phyloP scores from a whole-genome alignment of 2,888 invertebrate species.

The Leucania comma region DNA sequence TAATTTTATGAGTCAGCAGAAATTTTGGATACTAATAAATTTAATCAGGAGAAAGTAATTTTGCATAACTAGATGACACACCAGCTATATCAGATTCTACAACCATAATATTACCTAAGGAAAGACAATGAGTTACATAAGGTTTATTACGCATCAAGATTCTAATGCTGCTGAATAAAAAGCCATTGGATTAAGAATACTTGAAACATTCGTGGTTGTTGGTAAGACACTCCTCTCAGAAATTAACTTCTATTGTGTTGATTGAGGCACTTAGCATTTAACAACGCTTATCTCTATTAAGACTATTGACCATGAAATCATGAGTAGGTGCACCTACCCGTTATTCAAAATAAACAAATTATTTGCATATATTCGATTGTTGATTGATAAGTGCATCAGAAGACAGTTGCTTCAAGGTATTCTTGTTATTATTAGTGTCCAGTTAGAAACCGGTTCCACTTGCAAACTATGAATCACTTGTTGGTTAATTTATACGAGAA shows the following conservation, averaged over 20 bases:
- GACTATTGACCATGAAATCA: constrained; percentile 40
- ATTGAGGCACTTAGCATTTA: constrained; percentile 50
- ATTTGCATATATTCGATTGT: constrained; percentile 53
- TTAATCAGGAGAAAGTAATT: constrained; percentile 78
- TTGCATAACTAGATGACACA: constrained; percentile 67
- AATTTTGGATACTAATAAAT: constrained; percentile 44
- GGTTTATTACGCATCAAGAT: constrained; percentile 34
- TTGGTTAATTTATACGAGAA: constrained; percentile 46
- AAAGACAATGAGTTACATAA: constrained; percentile 80
- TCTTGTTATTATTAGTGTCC: constrained; percentile 52
- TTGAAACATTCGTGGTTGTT: constrained; percentile 40
- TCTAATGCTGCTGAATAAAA: constrained; percentile 26
- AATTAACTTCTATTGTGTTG: constrained; percentile 48
- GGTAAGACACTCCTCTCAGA: constrained; percentile 29
- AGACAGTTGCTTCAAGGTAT: constrained; percentile 54
- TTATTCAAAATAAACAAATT: constrained; percentile 39
- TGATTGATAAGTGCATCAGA: constrained; percentile 55
- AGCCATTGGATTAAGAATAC: constrained; percentile 41
- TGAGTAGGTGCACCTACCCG: constrained; percentile 1
- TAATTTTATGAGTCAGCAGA: constrained; percentile 27
- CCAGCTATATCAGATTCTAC: constrained; percentile 67
- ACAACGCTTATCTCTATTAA: constrained; percentile 39
- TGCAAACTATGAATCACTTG: constrained; percentile 52
- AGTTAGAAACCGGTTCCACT: constrained; percentile 50
- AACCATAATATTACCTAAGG: constrained; percentile 66